These are phyloP conservation scores for Nyctalus aviator DNA, from an alignment of 2,797 vertebrate genomes.

Conservation along the genomic window DNA sequence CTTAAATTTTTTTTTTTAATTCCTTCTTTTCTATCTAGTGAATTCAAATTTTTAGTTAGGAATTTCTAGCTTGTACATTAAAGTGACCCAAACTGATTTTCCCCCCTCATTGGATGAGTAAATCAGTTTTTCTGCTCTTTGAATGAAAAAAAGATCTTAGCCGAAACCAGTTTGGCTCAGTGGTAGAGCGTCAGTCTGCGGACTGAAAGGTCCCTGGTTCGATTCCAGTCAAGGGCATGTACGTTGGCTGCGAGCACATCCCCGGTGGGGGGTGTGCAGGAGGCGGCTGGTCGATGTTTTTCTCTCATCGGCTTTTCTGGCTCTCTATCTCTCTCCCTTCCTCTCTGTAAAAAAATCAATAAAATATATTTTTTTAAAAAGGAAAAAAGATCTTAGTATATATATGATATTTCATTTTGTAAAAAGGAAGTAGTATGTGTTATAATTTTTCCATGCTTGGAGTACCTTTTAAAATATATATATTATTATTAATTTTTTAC, in stretches of 20 bases:
- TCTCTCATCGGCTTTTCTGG: too few relatives aligned
- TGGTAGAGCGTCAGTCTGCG: too few relatives aligned
- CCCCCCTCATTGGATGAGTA: background rate
- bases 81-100: background rate
- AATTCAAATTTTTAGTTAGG: slow-evolving; percentile 22
- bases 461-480: background rate
- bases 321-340: too few relatives aligned
- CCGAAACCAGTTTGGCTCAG: too few relatives aligned
- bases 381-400: slow-evolving; percentile 23
- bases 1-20: slow-evolving; percentile 49
- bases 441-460: slow-evolving; percentile 4
- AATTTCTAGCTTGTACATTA: slow-evolving; percentile 49
- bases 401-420: background rate
- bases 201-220: too few relatives aligned
- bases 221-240: too few relatives aligned
- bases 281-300: too few relatives aligned
- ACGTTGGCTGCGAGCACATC: too few relatives aligned
- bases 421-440: background rate
- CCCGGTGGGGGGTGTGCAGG: too few relatives aligned
- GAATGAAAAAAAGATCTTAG: background rate
- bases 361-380: too few relatives aligned
- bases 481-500: too few relatives aligned
- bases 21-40: background rate
- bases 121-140: slow-evolving; percentile 6
- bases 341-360: too few relatives aligned